Conservation (phyloP, 2,113 vertebrate species). For the Proteles cristata region DNA sequence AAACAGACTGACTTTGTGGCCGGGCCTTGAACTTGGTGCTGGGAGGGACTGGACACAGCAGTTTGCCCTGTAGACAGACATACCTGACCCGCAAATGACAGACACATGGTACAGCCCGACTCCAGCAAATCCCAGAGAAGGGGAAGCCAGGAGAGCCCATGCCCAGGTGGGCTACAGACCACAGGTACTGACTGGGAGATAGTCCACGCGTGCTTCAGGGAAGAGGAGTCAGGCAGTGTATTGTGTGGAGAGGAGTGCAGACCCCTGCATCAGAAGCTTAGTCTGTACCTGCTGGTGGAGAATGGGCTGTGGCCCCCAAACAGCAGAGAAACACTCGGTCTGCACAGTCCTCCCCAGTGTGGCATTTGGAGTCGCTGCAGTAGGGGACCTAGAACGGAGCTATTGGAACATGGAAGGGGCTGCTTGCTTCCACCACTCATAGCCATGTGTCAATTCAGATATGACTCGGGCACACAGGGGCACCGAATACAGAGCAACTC, state of each 20-base stretch:
- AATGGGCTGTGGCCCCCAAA: too few species aligned
- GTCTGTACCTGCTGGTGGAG: neutral
- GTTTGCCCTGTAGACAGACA: neutral
- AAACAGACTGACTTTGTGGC: neutral
- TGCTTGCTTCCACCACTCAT: neutral
- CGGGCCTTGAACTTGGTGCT: neutral
- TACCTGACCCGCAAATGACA: neutral
- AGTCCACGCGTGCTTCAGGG: neutral
- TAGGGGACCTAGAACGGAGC: neutral
- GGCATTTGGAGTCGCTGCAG: neutral
- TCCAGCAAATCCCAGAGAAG: neutral
- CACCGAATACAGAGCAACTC: neutral
- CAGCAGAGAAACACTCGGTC: rapidly evolving
- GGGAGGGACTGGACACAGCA: neutral
- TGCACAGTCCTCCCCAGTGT: neutral
- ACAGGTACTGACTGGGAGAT: neutral
- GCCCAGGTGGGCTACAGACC: neutral
- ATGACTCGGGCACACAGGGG: neutral
- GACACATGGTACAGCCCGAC: neutral
- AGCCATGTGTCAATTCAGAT: neutral
- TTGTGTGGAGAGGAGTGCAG: neutral
- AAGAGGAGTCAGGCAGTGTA: neutral
- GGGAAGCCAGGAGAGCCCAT: neutral
- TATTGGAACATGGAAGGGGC: neutral
- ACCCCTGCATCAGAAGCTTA: neutral